Percentiles rank a stretch among this genome's conserved stretches.
phyloP scores from a whole-genome alignment of 92 coral and sea anemone genomes.

The Epizoanthus rinbou region DNA sequence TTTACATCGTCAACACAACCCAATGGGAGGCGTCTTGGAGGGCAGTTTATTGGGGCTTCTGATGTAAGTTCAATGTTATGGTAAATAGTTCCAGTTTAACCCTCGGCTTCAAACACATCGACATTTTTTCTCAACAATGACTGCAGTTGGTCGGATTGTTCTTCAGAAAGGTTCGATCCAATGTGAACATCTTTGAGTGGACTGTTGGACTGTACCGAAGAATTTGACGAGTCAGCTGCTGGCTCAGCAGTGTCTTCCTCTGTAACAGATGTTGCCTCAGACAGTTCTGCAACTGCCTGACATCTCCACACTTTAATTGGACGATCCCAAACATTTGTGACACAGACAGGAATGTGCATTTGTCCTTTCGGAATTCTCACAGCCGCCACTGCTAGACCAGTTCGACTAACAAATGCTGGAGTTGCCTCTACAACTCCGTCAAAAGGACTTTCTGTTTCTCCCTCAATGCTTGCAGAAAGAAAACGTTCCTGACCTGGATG shows the following conservation, averaged over 20 bases:
- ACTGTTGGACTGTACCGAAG: neutral
- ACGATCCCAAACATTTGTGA: conserved; percentile 55
- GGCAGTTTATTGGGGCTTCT: conserved; percentile 39
- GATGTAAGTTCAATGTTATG: conserved; percentile 25
- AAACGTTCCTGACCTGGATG: conserved; percentile 44
- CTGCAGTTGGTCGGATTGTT: conserved; percentile 22
- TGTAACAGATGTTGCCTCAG: neutral
- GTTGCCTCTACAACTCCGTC: conserved; percentile 41
- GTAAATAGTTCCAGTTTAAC: conserved; percentile 38
- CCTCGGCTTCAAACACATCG: conserved; percentile 49
- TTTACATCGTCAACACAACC: conserved; percentile 52
- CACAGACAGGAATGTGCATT: conserved; percentile 40
- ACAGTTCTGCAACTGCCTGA: conserved; percentile 46
- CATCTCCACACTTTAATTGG: conserved; percentile 52
- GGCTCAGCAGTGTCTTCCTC: neutral
- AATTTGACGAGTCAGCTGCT: conserved; percentile 1
- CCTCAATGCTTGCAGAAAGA: conserved; percentile 18
- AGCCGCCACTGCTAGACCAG: conserved; percentile 52
- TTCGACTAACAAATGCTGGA: conserved; percentile 42
- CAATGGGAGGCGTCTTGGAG: conserved; percentile 43
- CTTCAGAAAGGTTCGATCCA: conserved; percentile 33
- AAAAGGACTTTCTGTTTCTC: conserved; percentile 17
- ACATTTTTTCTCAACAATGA: conserved; percentile 29
- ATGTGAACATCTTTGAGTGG: conserved; percentile 39
- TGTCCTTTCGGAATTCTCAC: conserved; percentile 36